Conservation (phyloP, 2,888 invertebrate genomes). For the Suillia variegata region DNA sequence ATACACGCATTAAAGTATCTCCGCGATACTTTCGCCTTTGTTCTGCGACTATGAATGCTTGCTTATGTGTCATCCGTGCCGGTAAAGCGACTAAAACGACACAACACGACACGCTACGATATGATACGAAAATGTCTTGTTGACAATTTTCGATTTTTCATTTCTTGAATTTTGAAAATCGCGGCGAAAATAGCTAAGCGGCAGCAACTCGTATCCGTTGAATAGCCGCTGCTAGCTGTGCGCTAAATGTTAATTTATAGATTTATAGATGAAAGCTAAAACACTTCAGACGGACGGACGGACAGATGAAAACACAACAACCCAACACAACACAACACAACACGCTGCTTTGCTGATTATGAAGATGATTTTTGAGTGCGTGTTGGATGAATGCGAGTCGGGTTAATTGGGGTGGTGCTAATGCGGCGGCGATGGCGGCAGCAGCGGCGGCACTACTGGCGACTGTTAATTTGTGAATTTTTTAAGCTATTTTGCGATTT, state of each 20-base stretch:
- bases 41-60: neutral
- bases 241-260: constrained; percentile 9
- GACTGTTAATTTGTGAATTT: neutral
- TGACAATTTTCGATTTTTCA: constrained; percentile 39
- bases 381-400: neutral
- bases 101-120: too few relatives aligned
- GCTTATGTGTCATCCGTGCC: neutral
- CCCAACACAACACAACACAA: too few relatives aligned
- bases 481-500: neutral
- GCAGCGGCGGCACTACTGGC: too few relatives aligned
- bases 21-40: neutral
- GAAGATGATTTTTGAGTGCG: too few relatives aligned
- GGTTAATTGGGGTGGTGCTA: neutral
- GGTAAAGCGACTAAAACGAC: neutral
- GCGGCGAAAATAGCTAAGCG: constrained; percentile 22
- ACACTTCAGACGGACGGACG: neutral
- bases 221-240: too few relatives aligned
- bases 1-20: neutral
- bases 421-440: too few relatives aligned
- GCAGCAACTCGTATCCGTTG: too few relatives aligned
- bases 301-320: too few relatives aligned
- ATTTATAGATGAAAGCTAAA: constrained; percentile 14
- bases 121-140: constrained; percentile 11
- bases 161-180: constrained; percentile 26
- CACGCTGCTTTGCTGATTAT: too few relatives aligned